phyloP scores from a whole-genome alignment of 2,113 vertebrate genomes.

The Empidonax traillii region DNA sequence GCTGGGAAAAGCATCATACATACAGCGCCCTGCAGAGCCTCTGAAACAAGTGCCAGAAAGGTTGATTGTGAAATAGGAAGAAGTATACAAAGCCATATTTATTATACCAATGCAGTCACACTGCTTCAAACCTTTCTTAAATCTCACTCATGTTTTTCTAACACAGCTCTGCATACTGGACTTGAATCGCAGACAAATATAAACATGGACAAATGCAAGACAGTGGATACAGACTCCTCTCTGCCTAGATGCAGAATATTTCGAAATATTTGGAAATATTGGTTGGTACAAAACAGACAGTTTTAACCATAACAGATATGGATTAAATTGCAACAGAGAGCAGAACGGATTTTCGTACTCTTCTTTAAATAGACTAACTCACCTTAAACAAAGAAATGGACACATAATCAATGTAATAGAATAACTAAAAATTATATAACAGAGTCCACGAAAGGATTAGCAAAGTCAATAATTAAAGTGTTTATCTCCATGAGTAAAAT shows the following conservation, averaged over 20 bases:
- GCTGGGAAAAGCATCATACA: not conserved
- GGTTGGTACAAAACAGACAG: not conserved
- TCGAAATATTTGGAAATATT: not conserved
- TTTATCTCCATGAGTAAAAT: not conserved
- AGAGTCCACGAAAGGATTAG: not conserved
- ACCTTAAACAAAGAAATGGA: not conserved
- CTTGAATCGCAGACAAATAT: not conserved
- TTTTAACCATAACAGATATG: not conserved
- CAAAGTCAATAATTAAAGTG: not conserved
- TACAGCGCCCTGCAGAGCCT: not conserved
- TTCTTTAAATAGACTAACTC: not conserved
- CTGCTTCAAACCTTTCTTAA: not conserved
- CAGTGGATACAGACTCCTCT: not conserved
- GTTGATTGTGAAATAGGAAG: not conserved
- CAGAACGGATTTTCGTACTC: not conserved
- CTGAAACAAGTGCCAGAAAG: not conserved
- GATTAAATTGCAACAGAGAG: not conserved
- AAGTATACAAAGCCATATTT: not conserved
- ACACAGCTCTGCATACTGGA: not conserved
- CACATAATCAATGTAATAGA: not conserved
- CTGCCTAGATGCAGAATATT: fast-evolving
- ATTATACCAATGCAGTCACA: not conserved
- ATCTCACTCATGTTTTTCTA: not conserved
- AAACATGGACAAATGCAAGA: not conserved
- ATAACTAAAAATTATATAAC: not conserved